Base-by-base conservation (phyloP, 2,113 vertebrate species). In the Pteronura brasiliensis region DNA sequence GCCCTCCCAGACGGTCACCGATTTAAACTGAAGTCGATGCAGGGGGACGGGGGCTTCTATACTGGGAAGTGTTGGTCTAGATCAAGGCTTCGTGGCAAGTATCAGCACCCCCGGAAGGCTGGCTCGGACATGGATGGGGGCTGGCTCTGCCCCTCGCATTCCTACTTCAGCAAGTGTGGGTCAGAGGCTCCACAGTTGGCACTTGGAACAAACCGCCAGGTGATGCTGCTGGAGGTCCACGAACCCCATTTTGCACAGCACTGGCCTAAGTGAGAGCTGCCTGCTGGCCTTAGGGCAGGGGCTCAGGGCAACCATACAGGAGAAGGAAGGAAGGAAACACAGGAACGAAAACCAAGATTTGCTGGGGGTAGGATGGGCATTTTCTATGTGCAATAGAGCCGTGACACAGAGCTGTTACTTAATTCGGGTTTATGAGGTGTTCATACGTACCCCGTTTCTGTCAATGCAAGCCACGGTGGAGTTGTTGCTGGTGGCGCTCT, bases 401-500 rank as follows among this genome's bases (percentile, higher is more conserved):
- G 0, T 1, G 23, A 34, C 4, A 31, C 42, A 47, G 27, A 13
- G 34, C 36, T 20, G 31, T 3, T 3, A 7, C 1, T 3, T 21
- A 52, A 42, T 18, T 14, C 29, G 21, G 20, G 65, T 25, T 93
- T 27, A 11, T 29, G 0, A n/a, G 29, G 49, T 85, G 49, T 25
- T 57, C 49, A 34, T 44, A 99, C 99, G 93, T 99, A 99, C 99
- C 99, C 99, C 99, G 0, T 99, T 99, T 92, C 99, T 98, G 57
- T 99, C 98, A 49, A 98, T 98, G 88, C 99, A 99, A 31, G 98
- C 98, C 47, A 98, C 98, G 4, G 98, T 61, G 52, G 99, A 99
- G 88, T 95, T 99, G 97, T 98, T 99, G 98, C 99, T 99, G 59
- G 98, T 98, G 55, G 98, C 97, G 31, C 99, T 99, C 99, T 99